These are phyloP conservation scores for Pseudobourletiella spinata DNA, from an alignment of 1,140 invertebrate species.

Conservation along the genomic window DNA sequence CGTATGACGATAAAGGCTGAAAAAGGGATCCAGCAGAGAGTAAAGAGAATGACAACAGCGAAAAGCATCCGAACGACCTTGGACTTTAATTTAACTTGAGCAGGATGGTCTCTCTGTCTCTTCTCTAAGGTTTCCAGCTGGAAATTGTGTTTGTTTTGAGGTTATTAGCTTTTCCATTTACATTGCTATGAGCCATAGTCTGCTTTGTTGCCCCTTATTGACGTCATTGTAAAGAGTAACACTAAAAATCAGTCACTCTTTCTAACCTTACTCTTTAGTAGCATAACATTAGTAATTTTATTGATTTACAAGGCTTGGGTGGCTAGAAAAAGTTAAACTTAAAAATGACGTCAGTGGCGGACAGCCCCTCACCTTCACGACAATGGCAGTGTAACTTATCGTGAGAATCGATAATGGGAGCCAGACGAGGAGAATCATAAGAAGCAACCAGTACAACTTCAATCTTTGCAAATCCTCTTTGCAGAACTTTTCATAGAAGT, in stretches of 20 bases:
- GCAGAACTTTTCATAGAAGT: constrained; percentile 59
- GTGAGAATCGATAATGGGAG: constrained; percentile 58
- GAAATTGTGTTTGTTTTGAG: constrained; percentile 21
- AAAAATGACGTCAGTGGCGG: too few species aligned
- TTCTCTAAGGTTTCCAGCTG: constrained; percentile 53
- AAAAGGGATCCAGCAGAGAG: constrained; percentile 58
- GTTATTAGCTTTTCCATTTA: too few species aligned
- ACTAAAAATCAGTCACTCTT: too few species aligned
- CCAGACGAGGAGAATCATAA: constrained; percentile 60
- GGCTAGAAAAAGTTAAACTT: too few species aligned
- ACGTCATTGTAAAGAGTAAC: too few species aligned
- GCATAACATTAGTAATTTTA: too few species aligned
- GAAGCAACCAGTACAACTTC: constrained; percentile 62
- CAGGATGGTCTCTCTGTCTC: constrained; percentile 45
- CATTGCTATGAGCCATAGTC: too few species aligned
- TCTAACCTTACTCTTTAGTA: too few species aligned
- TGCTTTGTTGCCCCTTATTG: too few species aligned
- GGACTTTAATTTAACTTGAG: constrained; percentile 51
- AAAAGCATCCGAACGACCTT: constrained; percentile 60
- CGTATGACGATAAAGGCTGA: constrained; percentile 55
- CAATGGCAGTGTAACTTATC: constrained; percentile 54
- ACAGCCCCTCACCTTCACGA: constrained; percentile 54
- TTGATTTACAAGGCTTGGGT: too few species aligned
- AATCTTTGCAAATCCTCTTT: constrained; percentile 52
- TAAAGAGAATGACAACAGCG: constrained; percentile 55